Percentiles rank a stretch among this genome's conserved stretches.
These are phyloP conservation scores for Cataglyphis altisquamis DNA, from an alignment of 2,888 invertebrate genomes.

Conservation along the genomic window DNA sequence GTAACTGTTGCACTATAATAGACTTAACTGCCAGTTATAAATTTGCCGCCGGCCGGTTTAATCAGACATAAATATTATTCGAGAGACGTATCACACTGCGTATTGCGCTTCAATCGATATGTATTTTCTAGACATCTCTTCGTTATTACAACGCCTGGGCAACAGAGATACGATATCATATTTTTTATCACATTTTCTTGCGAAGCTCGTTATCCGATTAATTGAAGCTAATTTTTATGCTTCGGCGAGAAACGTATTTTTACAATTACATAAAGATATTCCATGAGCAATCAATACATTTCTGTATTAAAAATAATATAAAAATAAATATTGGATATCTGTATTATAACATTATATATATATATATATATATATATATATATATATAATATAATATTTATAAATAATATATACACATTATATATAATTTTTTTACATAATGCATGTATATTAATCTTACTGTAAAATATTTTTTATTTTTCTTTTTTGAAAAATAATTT, in stretches of 20 bases:
- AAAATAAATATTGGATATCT: background rate
- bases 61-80: conserved; percentile 41
- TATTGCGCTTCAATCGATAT: background rate
- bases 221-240: background rate
- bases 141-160: background rate
- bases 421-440: no score
- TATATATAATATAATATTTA: background rate
- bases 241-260: background rate
- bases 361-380: background rate
- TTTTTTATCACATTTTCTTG: conserved; percentile 19
- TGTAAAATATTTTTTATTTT: background rate
- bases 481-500: background rate
- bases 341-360: background rate
- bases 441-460: background rate
- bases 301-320: background rate
- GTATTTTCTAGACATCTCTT: conserved; percentile 26
- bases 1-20: conserved; percentile 34
- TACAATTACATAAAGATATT: background rate
- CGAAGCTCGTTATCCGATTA: conserved; percentile 20
- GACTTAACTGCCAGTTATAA: conserved; percentile 41
- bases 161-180: conserved; percentile 5
- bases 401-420: background rate
- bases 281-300: background rate
- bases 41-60: conserved; percentile 33
- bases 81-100: conserved; percentile 15